These are phyloP conservation scores for Oryzias woworae DNA, from an alignment of 2,113 vertebrate genomes.

Conservation along the genomic window DNA sequence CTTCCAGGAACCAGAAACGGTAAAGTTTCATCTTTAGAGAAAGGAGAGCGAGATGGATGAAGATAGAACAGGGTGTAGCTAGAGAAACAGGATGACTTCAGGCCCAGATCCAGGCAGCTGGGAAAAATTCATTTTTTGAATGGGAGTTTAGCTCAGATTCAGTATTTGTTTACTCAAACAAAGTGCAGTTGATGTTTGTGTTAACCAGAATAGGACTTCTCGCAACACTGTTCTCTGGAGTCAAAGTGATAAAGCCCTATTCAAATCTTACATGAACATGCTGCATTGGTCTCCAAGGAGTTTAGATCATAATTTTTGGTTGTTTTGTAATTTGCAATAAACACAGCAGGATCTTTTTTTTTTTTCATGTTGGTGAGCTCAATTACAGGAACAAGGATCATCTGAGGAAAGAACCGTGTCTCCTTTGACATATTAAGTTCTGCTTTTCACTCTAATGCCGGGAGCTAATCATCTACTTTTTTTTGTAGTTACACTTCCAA, in stretches of 20 bases:
- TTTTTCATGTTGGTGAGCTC: constrained; percentile 42
- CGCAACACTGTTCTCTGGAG: background rate
- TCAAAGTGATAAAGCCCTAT: constrained; percentile 8
- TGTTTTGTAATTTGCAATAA: constrained; percentile 19
- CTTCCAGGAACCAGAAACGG: constrained; percentile 79
- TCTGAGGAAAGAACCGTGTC: constrained; percentile 49
- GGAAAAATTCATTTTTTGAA: background rate
- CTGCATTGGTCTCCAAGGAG: background rate
- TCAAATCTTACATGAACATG: constrained; percentile 10
- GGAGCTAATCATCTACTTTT: constrained; percentile 19
- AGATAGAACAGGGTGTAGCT: constrained; percentile 19
- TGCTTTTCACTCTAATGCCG: constrained; percentile 62
- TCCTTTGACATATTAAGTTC: constrained; percentile 52
- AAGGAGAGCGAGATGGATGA: constrained; percentile 53
- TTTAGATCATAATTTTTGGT: background rate
- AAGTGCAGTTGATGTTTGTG: constrained; percentile 4
- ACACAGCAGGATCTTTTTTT: constrained; percentile 4
- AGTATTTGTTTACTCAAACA: background rate
- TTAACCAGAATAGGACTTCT: constrained; percentile 5
- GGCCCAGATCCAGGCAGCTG: background rate
- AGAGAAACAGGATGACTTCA: constrained; percentile 4
- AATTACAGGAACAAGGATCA: constrained; percentile 67
- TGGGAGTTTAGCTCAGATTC: constrained; percentile 3
- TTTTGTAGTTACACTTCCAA: constrained; percentile 23
- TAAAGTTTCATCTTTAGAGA: constrained; percentile 74